Evolutionary conservation across 2,113 vertebrate species (phyloP).

Genomic region (Chaetorhynchus papuensis): DNA sequence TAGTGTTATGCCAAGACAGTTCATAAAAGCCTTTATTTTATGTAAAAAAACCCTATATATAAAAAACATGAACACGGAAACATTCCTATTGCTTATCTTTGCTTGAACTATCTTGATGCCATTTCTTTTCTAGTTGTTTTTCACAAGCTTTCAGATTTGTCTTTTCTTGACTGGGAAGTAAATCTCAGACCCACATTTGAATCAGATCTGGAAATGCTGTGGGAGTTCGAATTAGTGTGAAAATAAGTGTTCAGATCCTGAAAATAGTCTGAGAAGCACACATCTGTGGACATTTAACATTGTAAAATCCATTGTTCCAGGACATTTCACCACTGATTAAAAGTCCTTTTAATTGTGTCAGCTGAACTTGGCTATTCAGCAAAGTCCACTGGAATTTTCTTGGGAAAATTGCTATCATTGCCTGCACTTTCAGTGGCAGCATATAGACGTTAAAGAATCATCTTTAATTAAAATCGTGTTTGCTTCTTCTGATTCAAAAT

Average conservation of each 20-base stretch:
- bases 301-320: not conserved
- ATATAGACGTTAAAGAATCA: not conserved
- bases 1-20: not conserved
- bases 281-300: not conserved
- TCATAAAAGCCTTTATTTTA: not conserved
- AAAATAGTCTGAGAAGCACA: not conserved
- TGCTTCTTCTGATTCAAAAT: not conserved
- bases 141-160: not conserved
- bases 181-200: not conserved
- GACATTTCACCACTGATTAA: not conserved
- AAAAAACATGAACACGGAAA: not conserved
- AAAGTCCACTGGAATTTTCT: not conserved
- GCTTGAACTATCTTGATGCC: not conserved
- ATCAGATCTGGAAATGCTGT: not conserved
- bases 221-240: not conserved
- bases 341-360: not conserved
- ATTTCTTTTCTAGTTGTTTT: not conserved
- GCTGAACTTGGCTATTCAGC: not conserved
- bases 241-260: not conserved
- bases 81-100: not conserved
- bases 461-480: not conserved
- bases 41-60: not conserved
- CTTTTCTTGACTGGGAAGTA: not conserved
- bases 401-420: not conserved
- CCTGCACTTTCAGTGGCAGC: not conserved